Base-by-base conservation (phyloP, 2,888 invertebrate species). In the Suillia variegata region DNA sequence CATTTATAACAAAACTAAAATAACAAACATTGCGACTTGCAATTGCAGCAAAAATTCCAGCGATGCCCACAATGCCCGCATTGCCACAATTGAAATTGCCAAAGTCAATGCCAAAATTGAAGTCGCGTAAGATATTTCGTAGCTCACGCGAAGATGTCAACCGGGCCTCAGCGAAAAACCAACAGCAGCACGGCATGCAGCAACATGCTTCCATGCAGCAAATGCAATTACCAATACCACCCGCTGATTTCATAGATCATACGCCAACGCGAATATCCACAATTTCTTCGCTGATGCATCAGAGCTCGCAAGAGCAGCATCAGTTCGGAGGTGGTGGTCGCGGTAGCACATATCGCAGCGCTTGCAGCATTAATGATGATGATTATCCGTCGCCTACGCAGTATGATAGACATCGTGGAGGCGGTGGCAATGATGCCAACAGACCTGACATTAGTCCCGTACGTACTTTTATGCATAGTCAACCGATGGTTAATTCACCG, bases 181-280 rank as follows among this genome's bases (percentile, higher is more conserved):
- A 52, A 22, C 6, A 49, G 24, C 5, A 21, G n/a, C 48, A 20
- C 8, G 53, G 45, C 17, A 2, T 54, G 20, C 18, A 33, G 54
- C 57, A 52, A 18, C n/a, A 21, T 54, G 17, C 57, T 49, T 24
- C 42, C 20, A 49, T 45, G 47, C 61, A 33, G 58, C 63, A 18
- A 6, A 13, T 47, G 24, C 20, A 55, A 50, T 48, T 62, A 2
- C 62, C 63, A 1, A 47, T 64, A 48, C 65, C 71, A 10, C 69
- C 68, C 33, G 66, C 76, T 3, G 68, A 70, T 57, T 77, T 80
- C 56, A 78, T 80, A 38, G 73, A 80, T 67, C 73, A 74, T 4
- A 78, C 80, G 24, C 80, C 80, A 6, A 70, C 73, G 10, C 73
- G 74, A 52, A 80, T 81, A 22, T 80, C 81, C 2, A 81, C 81